Percentiles rank a stretch among this genome's conserved stretches.
Conservation (phyloP, 2,797 vertebrate genomes). For the Urocyon cinereoargenteus region DNA sequence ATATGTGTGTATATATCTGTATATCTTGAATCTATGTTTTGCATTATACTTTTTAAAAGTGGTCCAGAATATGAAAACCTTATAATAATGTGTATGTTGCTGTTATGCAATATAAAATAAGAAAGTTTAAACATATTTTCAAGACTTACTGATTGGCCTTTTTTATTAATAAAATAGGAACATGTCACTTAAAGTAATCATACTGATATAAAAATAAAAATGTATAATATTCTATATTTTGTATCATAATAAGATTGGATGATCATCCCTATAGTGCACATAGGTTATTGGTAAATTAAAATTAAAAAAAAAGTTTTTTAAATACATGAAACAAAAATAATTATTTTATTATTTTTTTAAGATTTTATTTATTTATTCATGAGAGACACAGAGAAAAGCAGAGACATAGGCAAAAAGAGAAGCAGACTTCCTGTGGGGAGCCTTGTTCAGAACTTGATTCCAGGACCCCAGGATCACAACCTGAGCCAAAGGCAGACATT, state of each 20-base stretch:
- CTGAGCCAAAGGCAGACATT: too few species aligned
- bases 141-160: not conserved
- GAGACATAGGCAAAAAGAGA: too few species aligned
- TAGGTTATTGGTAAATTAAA: not conserved
- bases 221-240: not conserved
- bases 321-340: constrained; percentile 11
- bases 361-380: too few species aligned
- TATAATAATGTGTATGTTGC: not conserved
- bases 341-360: not conserved
- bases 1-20: not conserved
- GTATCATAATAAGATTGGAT: not conserved
- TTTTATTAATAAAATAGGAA: constrained; percentile 21
- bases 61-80: not conserved
- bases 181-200: not conserved
- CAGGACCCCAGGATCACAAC: too few species aligned
- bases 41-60: not conserved
- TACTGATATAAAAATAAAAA: not conserved
- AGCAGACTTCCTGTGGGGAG: too few species aligned
- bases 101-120: not conserved
- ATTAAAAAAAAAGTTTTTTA: not conserved
- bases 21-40: not conserved
- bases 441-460: too few species aligned
- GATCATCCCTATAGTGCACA: not conserved
- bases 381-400: too few species aligned
- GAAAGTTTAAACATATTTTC: not conserved